Base-by-base conservation (phyloP, 2,113 vertebrate species). In the Hipposideros armiger region DNA sequence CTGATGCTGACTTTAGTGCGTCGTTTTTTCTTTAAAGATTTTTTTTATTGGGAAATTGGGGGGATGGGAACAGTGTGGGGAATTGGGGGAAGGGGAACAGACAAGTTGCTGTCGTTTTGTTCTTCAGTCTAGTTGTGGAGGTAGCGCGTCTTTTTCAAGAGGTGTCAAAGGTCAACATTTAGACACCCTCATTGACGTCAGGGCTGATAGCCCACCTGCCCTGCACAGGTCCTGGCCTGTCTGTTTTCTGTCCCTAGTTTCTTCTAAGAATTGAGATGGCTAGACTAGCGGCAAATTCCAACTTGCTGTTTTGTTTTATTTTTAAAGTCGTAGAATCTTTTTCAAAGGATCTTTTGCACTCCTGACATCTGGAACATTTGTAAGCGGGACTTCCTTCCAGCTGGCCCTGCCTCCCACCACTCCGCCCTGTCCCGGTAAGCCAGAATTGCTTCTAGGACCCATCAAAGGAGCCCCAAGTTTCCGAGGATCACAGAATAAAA, bases 401-500 rank as follows among this genome's bases (percentile, higher is more conserved):
- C 62, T 9, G 42, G 84, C n/a, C 81, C 54, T 16, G 40, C 72
- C 62, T 50, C 77, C 42, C 60, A n/a, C 32, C 32, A 45, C 91
- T 94, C 52, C 60, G 47, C 86, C 80, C 47, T 24, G 28, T 36
- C 45, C 90, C 42, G 24, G 28, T n/a, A 74, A 74, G 36, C 11
- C 52, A 69, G 28, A 76, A n/a, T 17, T 30, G 50, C 70, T 87
- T 87, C 93, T 95, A 88, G 93, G 82, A 47, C 42, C 17, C 0
- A 0, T 60, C 91, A 76, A 82, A 93, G 78, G 58, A 85, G 58
- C 78, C 67, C 50, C 30, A 52, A 36, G 36, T 69, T 89, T 93
- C 73, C 89, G 86, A 60, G 95, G 67, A 62, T 90, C 96, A 60
- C 40, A 24, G 36, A 28, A 67, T 84, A 69, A 89, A 89, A 86